Percentiles rank a stretch among this genome's conserved stretches.
Evolutionary conservation across 2,113 vertebrate genomes (phyloP).

Genomic region (Gymnogyps californianus): DNA sequence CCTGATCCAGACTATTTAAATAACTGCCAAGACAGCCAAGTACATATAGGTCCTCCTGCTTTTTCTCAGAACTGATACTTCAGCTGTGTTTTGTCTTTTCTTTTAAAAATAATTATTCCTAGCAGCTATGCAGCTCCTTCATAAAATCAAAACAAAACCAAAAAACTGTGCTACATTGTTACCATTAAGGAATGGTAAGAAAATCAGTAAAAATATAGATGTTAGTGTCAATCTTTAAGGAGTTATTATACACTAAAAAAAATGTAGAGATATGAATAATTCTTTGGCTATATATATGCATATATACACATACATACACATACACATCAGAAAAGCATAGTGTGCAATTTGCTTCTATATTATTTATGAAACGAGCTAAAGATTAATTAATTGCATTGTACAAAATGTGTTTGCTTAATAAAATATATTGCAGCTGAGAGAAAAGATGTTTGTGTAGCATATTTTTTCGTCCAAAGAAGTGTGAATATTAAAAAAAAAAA

Average conservation of each 20-base stretch:
- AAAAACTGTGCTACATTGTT: not conserved
- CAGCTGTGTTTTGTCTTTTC: not conserved
- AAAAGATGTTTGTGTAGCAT: not conserved
- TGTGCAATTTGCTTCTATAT: not conserved
- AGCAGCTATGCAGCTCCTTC: not conserved
- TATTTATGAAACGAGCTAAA: not conserved
- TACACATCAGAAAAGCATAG: not conserved
- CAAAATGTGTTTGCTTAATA: not conserved
- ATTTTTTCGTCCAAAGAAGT: not conserved
- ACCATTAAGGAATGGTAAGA: not conserved
- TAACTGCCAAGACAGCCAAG: not conserved
- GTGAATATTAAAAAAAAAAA: slow-evolving; percentile 19
- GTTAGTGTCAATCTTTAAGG: not conserved
- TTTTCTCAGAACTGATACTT: not conserved
- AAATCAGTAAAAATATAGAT: not conserved
- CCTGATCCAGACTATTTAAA: not conserved
- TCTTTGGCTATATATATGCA: not conserved
- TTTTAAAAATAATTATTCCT: not conserved
- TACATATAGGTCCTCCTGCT: not conserved
- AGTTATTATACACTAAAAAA: not conserved
- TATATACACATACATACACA: not conserved
- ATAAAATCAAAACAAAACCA: not conserved
- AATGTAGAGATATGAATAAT: not conserved
- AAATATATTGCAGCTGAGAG: not conserved
- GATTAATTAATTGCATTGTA: not conserved